Percentiles rank a stretch among this genome's conserved stretches.
Evolutionary conservation across 2,113 vertebrate species (phyloP).

Genomic region (Azemiops feae): DNA sequence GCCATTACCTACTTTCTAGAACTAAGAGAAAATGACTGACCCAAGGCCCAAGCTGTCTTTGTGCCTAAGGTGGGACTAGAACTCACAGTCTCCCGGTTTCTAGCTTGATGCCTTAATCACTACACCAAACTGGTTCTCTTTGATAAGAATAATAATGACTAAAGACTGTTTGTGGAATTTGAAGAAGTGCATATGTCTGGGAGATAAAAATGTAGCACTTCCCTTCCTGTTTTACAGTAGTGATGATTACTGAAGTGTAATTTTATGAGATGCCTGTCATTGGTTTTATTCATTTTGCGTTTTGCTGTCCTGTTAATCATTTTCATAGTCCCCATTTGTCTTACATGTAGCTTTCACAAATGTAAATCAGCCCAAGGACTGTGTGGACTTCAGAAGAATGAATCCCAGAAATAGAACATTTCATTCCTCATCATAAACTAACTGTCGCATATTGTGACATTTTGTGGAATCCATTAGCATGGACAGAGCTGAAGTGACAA

Average conservation of each 20-base stretch:
- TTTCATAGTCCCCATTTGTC: neutral
- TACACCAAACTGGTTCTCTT: neutral
- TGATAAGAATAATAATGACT: conserved; percentile 6
- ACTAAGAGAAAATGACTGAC: neutral
- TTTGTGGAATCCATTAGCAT: neutral
- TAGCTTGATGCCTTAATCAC: neutral
- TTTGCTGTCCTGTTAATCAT: conserved; percentile 11
- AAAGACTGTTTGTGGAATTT: neutral
- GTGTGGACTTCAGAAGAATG: conserved; percentile 6
- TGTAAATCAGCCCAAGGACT: conserved; percentile 3
- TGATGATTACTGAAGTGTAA: neutral
- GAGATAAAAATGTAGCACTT: neutral
- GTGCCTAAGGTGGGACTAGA: neutral
- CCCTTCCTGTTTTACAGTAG: neutral
- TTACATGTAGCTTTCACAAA: neutral
- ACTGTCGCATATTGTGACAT: neutral
- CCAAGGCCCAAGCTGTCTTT: neutral
- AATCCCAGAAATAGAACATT: neutral
- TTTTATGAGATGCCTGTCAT: neutral
- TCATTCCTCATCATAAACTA: neutral
- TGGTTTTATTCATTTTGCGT: conserved; percentile 20
- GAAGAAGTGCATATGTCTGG: conserved; percentile 8
- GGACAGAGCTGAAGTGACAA: neutral
- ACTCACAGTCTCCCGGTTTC: neutral
- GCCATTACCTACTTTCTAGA: neutral